Evolutionary conservation across 2,888 invertebrate species (phyloP).

Genomic region (Holacanthella duospinosa): DNA sequence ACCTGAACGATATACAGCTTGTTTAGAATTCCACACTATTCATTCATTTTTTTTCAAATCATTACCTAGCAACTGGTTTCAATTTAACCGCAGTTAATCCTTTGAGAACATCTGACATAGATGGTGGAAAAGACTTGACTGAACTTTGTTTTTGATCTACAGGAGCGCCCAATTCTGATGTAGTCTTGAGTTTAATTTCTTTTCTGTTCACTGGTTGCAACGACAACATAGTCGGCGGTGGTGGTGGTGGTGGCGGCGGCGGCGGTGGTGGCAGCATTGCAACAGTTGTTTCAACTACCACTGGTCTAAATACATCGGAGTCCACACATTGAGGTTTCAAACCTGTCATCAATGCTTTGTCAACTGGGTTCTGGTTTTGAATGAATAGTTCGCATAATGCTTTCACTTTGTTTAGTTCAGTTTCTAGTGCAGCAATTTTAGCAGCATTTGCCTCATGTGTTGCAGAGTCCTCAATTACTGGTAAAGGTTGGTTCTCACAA

Average conservation of each 20-base stretch:
- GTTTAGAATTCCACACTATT: background rate
- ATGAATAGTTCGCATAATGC: conserved; percentile 13
- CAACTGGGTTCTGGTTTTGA: conserved; percentile 4
- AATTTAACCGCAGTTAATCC: conserved; percentile 27
- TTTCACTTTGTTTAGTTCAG: conserved; percentile 16
- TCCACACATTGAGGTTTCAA: background rate
- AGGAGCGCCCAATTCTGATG: background rate
- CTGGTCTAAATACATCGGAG: background rate
- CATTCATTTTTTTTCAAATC: background rate
- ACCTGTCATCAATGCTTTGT: background rate
- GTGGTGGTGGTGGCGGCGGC: conserved; percentile 16
- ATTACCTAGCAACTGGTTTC: conserved; percentile 25
- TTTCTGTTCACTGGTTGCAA: background rate
- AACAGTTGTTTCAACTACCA: background rate
- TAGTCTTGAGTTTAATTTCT: background rate
- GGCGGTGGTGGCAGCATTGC: conserved; percentile 11
- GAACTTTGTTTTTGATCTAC: background rate
- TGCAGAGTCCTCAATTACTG: conserved; percentile 1
- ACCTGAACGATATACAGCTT: conserved; percentile 36
- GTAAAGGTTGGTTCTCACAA: background rate
- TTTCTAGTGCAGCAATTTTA: conserved; percentile 18
- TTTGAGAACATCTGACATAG: conserved; percentile 32
- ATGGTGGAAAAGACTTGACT: conserved; percentile 7
- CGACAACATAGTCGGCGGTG: conserved; percentile 10
- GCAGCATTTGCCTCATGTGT: conserved; percentile 7